Evolutionary conservation across 2,888 invertebrate genomes (phyloP), one percentile per base, ranked within the genome.

Genomic region (Euproctis similis): DNA sequence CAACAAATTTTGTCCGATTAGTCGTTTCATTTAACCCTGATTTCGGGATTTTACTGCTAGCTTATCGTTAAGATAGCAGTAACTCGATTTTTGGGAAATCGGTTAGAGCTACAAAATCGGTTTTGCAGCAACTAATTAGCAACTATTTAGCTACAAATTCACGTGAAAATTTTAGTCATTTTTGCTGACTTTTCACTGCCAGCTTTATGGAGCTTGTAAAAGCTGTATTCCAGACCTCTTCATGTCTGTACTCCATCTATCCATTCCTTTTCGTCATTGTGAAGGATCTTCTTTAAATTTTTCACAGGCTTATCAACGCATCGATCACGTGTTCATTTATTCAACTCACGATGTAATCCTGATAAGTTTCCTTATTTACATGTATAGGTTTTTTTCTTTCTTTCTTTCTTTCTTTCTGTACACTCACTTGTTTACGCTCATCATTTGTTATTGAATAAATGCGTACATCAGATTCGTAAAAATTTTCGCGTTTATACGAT

Each of bases 261-360:
- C 47, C 59, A 49, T 62, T 64, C 58, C 56, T 59, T 61, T 64
- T 47, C 52, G 49, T 51, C 57, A 64, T 69, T 69, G 67, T 68
- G 14, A 60, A 45, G 53, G 42, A 68, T 61, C 57, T 52, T 69
- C 60, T 72, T 73, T 66, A 71, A 74, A 77, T 62, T 70, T 73
- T 71, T 70, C 66, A 71, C 66, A 59, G 63, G 55, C 69, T 76
- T 77, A 77, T 77, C 77, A 77, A 71, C 65, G 56, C 70, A 75
- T 78, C 73, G 73, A 80, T 74, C 75, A 71, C 55, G 42, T 58
- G 56, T 69, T n/a, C 75, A 76, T 67, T 71, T 74, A 78, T 78
- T 80, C 76, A 70, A 60, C 59, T 70, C 78, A 76, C 74, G 75
- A 49, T 58, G 61, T 71, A 66, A 74, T 71, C 64, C 70, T 58